A percentile compares a stretch with the other conserved stretches of the same genome.
These are phyloP conservation scores for Drosophila affinis DNA, from an alignment of 2,888 invertebrate genomes.

Conservation along the genomic window DNA sequence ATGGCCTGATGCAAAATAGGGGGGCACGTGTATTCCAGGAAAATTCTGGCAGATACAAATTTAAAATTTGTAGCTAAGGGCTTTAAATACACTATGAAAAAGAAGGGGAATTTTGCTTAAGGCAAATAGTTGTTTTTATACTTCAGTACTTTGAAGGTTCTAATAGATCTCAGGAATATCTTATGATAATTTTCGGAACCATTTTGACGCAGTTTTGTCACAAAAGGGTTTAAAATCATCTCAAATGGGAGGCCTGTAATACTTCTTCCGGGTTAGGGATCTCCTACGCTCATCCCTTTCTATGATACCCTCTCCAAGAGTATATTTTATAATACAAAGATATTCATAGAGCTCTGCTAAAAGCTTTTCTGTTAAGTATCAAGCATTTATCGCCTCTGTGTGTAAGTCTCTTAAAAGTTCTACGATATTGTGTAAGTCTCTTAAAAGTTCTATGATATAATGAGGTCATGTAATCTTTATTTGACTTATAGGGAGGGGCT, in stretches of 20 bases:
- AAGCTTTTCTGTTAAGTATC: not conserved
- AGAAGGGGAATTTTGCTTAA: not conserved
- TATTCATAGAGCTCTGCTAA: not conserved
- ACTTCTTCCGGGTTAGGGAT: too few species aligned
- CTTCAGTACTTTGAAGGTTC: too few species aligned
- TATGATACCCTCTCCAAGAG: not conserved
- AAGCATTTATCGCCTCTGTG: not conserved
- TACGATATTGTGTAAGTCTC: not conserved
- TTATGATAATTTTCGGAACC: too few species aligned
- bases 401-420: too few species aligned
- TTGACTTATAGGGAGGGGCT: not conserved
- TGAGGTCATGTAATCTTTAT: not conserved
- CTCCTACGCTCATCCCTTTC: too few species aligned
- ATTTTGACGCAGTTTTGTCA: too few species aligned
- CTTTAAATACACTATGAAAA: not conserved
- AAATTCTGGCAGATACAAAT: too few species aligned
- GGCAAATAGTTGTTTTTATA: too few species aligned
- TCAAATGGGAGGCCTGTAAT: too few species aligned
- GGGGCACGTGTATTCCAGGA: constrained; percentile 24
- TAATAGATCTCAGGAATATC: too few species aligned
- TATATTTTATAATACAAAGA: not conserved
- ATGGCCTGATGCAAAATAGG: constrained; percentile 10
- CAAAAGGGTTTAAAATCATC: too few species aligned
- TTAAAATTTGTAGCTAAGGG: too few species aligned
- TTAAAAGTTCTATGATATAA: not conserved